Percentiles rank a stretch among this genome's conserved stretches.
These are phyloP conservation scores for Parazoanthus darwini DNA, from an alignment of 92 coral and sea anemone genomes.

Conservation along the genomic window DNA sequence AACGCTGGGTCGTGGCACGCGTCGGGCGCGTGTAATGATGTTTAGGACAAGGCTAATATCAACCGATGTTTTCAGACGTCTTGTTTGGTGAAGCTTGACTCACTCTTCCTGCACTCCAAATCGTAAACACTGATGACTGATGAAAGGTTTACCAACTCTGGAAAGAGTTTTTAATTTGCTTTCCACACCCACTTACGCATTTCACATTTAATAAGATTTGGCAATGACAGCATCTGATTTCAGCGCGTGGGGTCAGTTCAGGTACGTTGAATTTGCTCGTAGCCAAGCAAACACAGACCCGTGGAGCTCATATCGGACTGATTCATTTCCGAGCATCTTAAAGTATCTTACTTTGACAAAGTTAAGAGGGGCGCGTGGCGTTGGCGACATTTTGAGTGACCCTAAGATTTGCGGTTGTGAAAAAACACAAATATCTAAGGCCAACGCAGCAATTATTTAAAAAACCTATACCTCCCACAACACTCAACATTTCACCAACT, in stretches of 20 bases:
- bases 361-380: constrained; percentile 44
- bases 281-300: constrained; percentile 34
- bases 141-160: constrained; percentile 5
- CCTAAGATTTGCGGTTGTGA: background rate
- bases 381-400: constrained; percentile 20
- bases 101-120: constrained; percentile 1
- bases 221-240: background rate
- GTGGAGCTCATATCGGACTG: constrained; percentile 15
- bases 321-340: constrained; percentile 21
- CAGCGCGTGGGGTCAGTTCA: constrained; percentile 33
- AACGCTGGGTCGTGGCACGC: constrained; percentile 17
- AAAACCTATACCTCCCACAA: constrained; percentile 2
- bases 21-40: constrained; percentile 33
- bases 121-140: constrained; percentile 21
- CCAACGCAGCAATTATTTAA: background rate
- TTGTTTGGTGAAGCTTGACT: constrained; percentile 16
- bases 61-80: constrained; percentile 7
- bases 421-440: background rate
- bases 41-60: background rate
- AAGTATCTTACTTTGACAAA: constrained; percentile 37
- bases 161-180: constrained; percentile 27
- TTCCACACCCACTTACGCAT: constrained; percentile 27
- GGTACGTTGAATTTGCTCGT: background rate
- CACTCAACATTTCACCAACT: background rate
- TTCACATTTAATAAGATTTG: background rate